Evolutionary conservation across 2,797 vertebrate genomes (phyloP).

Genomic region (Macroramphosus scolopax): DNA sequence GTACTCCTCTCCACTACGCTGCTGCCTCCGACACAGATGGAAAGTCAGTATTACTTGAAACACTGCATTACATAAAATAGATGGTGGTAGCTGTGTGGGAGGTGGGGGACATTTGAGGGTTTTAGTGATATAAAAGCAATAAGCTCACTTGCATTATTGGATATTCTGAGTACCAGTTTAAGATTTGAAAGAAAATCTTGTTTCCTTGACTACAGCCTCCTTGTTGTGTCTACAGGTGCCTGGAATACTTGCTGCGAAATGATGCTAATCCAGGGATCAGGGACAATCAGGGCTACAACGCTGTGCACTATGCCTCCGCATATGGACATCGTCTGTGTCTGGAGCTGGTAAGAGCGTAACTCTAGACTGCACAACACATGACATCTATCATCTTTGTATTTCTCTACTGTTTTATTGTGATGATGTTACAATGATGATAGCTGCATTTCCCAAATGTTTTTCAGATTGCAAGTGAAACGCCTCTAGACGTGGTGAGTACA

Average conservation of each 20-base stretch:
- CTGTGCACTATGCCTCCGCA: conserved; percentile 96
- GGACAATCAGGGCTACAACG: conserved; percentile 96
- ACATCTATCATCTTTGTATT: neutral
- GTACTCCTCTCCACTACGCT: conserved; percentile 95
- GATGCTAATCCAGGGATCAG: conserved; percentile 97
- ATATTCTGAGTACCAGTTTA: conserved; percentile 18
- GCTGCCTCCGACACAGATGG: conserved; percentile 95
- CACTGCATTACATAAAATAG: conserved; percentile 4
- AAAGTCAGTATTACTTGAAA: conserved; percentile 83
- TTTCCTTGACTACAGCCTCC: conserved; percentile 23
- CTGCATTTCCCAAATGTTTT: conserved; percentile 30
- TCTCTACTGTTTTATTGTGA: too few relatives aligned
- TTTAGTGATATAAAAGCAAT: conserved; percentile 7
- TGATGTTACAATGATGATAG: neutral
- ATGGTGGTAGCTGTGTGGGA: too few relatives aligned
- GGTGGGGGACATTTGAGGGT: too few relatives aligned
- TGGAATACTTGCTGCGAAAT: conserved; percentile 97
- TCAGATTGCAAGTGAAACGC: conserved; percentile 97
- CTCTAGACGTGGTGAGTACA: conserved; percentile 95
- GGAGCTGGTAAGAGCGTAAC: conserved; percentile 86
- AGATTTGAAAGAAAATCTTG: too few relatives aligned
- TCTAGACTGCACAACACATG: neutral
- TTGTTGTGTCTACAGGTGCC: conserved; percentile 83
- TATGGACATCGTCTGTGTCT: conserved; percentile 96
- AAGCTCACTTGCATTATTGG: conserved; percentile 10